phyloP scores from a whole-genome alignment of 37 sponge, comb jelly and placozoan species.

The Geodia barretti region DNA sequence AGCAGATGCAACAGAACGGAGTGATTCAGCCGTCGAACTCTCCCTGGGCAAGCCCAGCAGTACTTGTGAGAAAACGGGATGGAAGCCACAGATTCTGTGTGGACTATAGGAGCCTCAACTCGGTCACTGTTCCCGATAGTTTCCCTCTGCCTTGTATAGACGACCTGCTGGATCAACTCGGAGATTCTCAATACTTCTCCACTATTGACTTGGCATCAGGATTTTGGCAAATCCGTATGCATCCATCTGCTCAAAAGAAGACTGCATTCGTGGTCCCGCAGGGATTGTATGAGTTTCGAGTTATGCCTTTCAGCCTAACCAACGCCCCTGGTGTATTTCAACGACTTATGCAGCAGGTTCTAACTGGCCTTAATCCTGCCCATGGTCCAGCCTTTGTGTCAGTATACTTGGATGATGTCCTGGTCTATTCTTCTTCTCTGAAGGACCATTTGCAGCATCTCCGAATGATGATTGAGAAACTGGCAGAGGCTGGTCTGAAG shows the following conservation, averaged over 20 bases:
- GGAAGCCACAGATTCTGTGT: slow-evolving; percentile 25
- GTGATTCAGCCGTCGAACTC: slow-evolving; percentile 39
- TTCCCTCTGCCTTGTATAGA: slow-evolving; percentile 46
- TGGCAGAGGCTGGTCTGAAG: slow-evolving; percentile 22
- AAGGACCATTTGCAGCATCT: slow-evolving; percentile 35
- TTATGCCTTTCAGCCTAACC: slow-evolving; percentile 53
- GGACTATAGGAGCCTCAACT: slow-evolving; percentile 31
- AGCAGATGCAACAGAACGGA: slow-evolving; percentile 35
- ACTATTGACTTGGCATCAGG: slow-evolving; percentile 45
- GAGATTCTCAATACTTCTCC: slow-evolving; percentile 34
- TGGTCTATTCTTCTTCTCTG: slow-evolving; percentile 21
- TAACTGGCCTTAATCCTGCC: slow-evolving; percentile 22
- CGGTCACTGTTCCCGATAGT: slow-evolving; percentile 19
- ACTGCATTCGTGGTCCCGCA: slow-evolving; percentile 55
- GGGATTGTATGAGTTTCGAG: slow-evolving; percentile 54
- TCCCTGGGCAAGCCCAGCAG: not conserved
- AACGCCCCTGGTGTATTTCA: slow-evolving; percentile 47
- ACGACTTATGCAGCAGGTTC: slow-evolving; percentile 42
- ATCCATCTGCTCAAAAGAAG: slow-evolving; percentile 23
- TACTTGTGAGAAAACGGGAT: slow-evolving; percentile 6
- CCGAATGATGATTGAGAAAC: slow-evolving; percentile 14
- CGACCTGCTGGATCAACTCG: slow-evolving; percentile 39
- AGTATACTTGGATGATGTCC: slow-evolving; percentile 45
- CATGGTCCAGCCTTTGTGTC: slow-evolving; percentile 13
- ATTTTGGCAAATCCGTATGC: slow-evolving; percentile 37